Conservation (phyloP, 1,140 invertebrate genomes). For the Tetramorium alpestre region DNA sequence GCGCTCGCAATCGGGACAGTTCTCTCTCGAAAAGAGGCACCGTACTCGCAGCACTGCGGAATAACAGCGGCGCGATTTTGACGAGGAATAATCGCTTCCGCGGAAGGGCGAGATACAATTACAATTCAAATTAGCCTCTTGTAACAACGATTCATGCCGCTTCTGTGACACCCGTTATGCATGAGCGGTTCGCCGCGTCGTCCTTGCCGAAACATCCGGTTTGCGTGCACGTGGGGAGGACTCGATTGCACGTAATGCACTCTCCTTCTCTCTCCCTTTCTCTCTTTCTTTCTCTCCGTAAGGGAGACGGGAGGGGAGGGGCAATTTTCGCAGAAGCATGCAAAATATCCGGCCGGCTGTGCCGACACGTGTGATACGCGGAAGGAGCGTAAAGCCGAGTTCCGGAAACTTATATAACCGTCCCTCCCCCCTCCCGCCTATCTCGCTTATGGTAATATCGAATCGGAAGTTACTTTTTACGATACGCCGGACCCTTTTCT, state of each 20-base stretch:
- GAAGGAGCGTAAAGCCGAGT: constrained; percentile 75
- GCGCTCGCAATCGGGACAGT: neutral
- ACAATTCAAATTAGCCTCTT: constrained; percentile 53
- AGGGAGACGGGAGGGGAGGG: neutral
- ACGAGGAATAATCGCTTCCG: constrained; percentile 52
- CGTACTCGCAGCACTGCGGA: neutral
- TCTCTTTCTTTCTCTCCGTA: neutral
- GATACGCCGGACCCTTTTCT: neutral
- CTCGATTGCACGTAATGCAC: constrained; percentile 65
- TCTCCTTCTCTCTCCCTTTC: neutral
- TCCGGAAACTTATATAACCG: constrained; percentile 64
- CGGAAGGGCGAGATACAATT: constrained; percentile 35
- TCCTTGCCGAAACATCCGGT: constrained; percentile 73
- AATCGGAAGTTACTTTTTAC: constrained; percentile 65
- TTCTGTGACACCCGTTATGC: constrained; percentile 45
- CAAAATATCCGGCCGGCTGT: constrained; percentile 75
- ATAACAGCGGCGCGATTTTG: constrained; percentile 17
- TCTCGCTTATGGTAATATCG: constrained; percentile 65
- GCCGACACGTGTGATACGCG: constrained; percentile 72
- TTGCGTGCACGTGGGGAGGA: constrained; percentile 67
- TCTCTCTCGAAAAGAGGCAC: neutral
- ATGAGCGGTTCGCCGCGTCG: constrained; percentile 45
- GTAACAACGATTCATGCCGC: constrained; percentile 48
- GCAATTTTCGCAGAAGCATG: constrained; percentile 77
- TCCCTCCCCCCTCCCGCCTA: neutral